A percentile compares a stretch with the other conserved stretches of the same genome.
These are phyloP conservation scores for Camelus dromedarius DNA, from an alignment of 2,113 vertebrate species.

Conservation along the genomic window DNA sequence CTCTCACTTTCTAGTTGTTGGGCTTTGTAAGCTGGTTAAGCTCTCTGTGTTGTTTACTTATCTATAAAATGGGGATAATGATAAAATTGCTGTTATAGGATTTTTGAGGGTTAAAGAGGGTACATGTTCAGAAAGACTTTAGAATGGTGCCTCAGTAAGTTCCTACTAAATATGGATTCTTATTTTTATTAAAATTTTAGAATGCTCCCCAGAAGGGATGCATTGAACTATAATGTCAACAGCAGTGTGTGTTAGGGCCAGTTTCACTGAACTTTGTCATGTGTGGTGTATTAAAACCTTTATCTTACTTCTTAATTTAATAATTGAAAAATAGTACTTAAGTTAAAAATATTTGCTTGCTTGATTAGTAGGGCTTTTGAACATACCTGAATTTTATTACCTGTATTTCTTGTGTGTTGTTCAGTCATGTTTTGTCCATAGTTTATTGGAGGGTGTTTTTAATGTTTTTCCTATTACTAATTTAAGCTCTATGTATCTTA, in stretches of 20 bases:
- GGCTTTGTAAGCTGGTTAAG: neutral
- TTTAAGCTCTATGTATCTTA: constrained; percentile 6
- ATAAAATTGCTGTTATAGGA: neutral
- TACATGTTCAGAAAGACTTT: neutral
- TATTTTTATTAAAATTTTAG: neutral
- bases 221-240: neutral
- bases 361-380: neutral
- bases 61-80: neutral
- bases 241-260: neutral
- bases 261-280: neutral
- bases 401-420: neutral
- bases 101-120: neutral
- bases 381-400: neutral
- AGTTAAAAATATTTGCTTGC: neutral
- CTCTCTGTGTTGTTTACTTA: neutral
- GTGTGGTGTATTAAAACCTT: neutral
- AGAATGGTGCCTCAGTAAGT: neutral
- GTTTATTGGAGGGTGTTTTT: neutral
- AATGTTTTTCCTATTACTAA: neutral
- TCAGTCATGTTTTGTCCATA: neutral
- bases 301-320: neutral
- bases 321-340: neutral
- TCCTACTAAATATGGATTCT: neutral
- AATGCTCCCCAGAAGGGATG: neutral
- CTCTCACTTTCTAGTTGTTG: neutral